Evolutionary conservation across 23 tunicate genomes (phyloP), one percentile per base, ranked within the genome.

Genomic region (Aplidium turbinatum): DNA sequence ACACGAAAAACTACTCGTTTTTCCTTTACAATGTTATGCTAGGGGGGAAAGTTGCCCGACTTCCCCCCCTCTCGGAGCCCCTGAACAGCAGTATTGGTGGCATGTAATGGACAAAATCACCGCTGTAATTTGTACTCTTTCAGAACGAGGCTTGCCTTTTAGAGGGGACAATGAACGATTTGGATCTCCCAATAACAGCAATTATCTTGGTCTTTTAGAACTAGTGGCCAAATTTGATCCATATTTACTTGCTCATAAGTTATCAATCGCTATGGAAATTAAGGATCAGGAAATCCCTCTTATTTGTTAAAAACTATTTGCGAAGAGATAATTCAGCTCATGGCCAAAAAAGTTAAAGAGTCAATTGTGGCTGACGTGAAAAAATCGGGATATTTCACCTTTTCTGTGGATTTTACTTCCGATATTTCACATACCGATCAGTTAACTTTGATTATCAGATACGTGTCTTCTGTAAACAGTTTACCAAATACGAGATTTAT

Each of bases 181-280:
- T 56, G 80, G 80, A 56, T 75, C 80, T 57, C 80, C 80, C 31
- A 62, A 57, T 56, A 62, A 75, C 63, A 45, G 71, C 71, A 75
- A 75, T 56, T 62, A 50, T 75, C 38, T 62, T 50, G 73, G 80
- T 35, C 70, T 62, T 56, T 75, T 75, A 35, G 80, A 75, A 57
- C 21, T 75, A 35, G 36, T 62, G 13, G 80, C 80, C 21, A 75
- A 75, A 58, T 35, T 55, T 50, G 80, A 75, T 75, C 73, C 47
- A 75, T 56, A 61, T 75, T 75, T 75, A 38, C 68, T 60, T 60
- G 68, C 68, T 60, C 68, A 60, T 67, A n/a, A n/a, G n/a, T n/a
- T n/a, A 67, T 67, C 73, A 67, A 67, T 67, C 73, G 73, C 26
- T 67, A 67, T 67, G 73, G 73, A 67, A 67, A 67, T 67, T 67